Base-by-base conservation (phyloP, 2,797 vertebrate species). In the Synanceia verrucosa region DNA sequence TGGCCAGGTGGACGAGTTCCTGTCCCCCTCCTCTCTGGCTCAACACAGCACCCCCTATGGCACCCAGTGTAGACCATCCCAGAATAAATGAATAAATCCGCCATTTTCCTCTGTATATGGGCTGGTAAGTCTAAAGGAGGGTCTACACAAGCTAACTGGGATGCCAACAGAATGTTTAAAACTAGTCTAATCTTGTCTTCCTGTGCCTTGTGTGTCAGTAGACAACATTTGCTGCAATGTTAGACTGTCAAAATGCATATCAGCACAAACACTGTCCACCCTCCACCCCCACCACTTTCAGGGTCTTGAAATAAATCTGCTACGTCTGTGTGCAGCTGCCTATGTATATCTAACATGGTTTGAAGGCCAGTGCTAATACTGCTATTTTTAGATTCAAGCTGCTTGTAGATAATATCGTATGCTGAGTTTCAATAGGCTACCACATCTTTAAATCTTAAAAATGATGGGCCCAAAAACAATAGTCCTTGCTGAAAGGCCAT, bases 241-340 rank as follows among this genome's bases (percentile, higher is more conserved):
- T 31, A 67, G 63, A 16, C 36, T 46, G 36, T 69, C 13, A n/a
- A 47, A 41, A 39, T 26, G 41, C 44, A 58, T 5, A 72, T 55
- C 46, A 28, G 44, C 48, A 29, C 6, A 47, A 33, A 60, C 63
- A 31, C 19, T 44, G 28, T 23, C 23, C 9, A 7, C 19, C 6
- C 4, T 1, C 13, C 19, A 24, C 10, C 28, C 5, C 46, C 51
- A 62, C 63, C 44, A 1, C 65, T 43, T 52, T 31, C 36, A 18
- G 18, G 3, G 6, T 69, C 84, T 91, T 81, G 81, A 88, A 88
- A 89, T 92, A 91, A 85, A 78, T 19, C n/a, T 67, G 56, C 29
- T 50, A 56, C 28, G 51, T 78, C 52, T 75, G 29, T 56, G 71
- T 73, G 75, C 90, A 91, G 90, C 90, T 91, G 90, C 81, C 72